phyloP scores from a whole-genome alignment of 2,113 vertebrate genomes.

The Fulmarus glacialis region DNA sequence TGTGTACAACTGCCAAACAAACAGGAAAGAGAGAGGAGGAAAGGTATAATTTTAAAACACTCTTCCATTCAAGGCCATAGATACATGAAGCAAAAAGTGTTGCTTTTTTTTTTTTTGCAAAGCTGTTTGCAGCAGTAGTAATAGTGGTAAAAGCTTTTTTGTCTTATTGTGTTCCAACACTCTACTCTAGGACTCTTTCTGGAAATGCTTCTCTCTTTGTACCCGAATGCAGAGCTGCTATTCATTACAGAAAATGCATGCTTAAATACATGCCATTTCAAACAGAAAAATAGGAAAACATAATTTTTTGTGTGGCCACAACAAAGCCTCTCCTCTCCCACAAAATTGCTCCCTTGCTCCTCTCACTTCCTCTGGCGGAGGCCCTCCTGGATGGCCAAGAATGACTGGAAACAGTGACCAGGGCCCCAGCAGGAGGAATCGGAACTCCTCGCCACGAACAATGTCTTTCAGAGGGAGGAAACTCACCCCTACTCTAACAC shows the following conservation, averaged over 20 bases:
- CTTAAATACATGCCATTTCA: slow-evolving; percentile 3
- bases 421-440: not conserved
- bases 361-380: not conserved
- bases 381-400: not conserved
- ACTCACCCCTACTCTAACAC: not conserved
- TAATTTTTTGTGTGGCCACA: not conserved
- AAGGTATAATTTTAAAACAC: not conserved
- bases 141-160: not conserved
- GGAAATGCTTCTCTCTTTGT: not conserved
- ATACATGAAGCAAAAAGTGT: not conserved
- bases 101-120: not conserved
- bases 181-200: not conserved
- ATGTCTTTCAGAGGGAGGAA: not conserved
- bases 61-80: not conserved
- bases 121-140: not conserved
- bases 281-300: slow-evolving; percentile 17
- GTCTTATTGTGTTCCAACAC: not conserved
- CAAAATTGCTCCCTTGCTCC: not conserved
- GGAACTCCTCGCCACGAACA: not conserved
- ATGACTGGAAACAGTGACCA: not conserved
- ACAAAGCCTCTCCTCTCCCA: not conserved
- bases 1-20: not conserved
- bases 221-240: not conserved
- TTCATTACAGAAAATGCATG: slow-evolving; percentile 12
- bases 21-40: not conserved